These are phyloP conservation scores for Atherinomorus stipes DNA, from an alignment of 2,113 vertebrate species.

Conservation along the genomic window DNA sequence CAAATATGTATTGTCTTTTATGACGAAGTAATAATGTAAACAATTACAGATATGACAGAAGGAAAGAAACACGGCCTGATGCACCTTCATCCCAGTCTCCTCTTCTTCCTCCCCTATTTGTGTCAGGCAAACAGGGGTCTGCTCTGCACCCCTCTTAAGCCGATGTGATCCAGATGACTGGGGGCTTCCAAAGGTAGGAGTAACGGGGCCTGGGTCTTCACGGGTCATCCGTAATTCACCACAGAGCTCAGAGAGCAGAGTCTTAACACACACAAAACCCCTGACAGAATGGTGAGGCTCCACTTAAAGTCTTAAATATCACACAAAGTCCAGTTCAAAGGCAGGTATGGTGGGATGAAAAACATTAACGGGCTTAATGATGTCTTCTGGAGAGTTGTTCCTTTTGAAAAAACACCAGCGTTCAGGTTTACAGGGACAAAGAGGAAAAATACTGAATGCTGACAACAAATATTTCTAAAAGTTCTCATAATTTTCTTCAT, in stretches of 20 bases:
- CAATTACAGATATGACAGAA: conserved; percentile 13
- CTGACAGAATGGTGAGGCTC: conserved; percentile 56
- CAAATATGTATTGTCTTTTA: not conserved
- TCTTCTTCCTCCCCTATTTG: not conserved
- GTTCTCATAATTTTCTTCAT: conserved; percentile 44
- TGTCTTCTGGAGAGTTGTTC: conserved; percentile 41
- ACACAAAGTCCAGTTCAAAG: conserved; percentile 73
- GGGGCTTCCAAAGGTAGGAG: conserved; percentile 72
- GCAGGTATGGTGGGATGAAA: conserved; percentile 56
- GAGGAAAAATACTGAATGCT: conserved; percentile 15
- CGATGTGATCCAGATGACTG: conserved; percentile 81
- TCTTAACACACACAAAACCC: conserved; percentile 66
- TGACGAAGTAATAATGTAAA: not conserved
- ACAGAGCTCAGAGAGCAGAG: conserved; percentile 70
- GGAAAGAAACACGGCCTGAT: conserved; percentile 1
- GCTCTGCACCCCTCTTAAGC: conserved; percentile 63
- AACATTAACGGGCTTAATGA: conserved; percentile 67
- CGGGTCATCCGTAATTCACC: conserved; percentile 82
- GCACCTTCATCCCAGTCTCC: conserved; percentile 34
- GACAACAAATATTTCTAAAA: conserved; percentile 23
- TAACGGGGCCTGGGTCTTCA: conserved; percentile 72
- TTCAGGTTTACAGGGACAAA: conserved; percentile 13
- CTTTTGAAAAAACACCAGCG: conserved; percentile 44
- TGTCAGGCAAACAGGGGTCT: conserved; percentile 53
- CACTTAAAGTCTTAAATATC: conserved; percentile 78